A percentile compares a stretch with the other conserved stretches of the same genome.
Conservation (phyloP, 2,113 vertebrate species). For the Laticauda colubrina region DNA sequence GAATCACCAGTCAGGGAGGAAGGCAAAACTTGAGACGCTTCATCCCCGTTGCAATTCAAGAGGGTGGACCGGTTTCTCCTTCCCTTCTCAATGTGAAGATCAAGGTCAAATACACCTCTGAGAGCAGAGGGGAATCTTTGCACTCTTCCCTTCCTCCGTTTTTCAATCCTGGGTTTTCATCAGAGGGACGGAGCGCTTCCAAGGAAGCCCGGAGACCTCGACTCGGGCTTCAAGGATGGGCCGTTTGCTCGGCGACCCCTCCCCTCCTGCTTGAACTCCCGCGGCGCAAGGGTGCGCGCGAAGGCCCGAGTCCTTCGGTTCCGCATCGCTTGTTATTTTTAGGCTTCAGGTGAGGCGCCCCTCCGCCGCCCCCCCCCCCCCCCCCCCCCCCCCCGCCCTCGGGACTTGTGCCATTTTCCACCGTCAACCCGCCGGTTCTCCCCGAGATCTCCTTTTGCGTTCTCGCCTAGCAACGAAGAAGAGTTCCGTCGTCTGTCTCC, state of each 20-base stretch:
- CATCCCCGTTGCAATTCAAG: constrained; percentile 8
- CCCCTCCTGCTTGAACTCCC: neutral
- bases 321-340: constrained; percentile 37
- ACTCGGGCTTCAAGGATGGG: accelerated
- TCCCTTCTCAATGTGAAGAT: constrained; percentile 63
- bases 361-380: neutral
- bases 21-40: neutral
- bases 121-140: neutral
- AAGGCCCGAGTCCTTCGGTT: neutral
- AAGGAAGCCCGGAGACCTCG: neutral
- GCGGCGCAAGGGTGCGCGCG: neutral
- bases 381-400: neutral
- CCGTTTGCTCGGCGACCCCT: accelerated
- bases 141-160: neutral
- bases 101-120: constrained; percentile 68
- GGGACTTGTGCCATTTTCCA: neutral
- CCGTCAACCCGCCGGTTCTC: neutral
- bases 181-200: neutral
- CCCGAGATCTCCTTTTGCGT: neutral
- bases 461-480: constrained; percentile 39
- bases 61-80: constrained; percentile 1
- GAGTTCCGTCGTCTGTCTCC: neutral
- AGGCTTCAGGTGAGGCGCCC: neutral
- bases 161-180: neutral
- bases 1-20: neutral